Conservation (phyloP, 23 tunicate genomes). For the Trididemnum miniatum region DNA sequence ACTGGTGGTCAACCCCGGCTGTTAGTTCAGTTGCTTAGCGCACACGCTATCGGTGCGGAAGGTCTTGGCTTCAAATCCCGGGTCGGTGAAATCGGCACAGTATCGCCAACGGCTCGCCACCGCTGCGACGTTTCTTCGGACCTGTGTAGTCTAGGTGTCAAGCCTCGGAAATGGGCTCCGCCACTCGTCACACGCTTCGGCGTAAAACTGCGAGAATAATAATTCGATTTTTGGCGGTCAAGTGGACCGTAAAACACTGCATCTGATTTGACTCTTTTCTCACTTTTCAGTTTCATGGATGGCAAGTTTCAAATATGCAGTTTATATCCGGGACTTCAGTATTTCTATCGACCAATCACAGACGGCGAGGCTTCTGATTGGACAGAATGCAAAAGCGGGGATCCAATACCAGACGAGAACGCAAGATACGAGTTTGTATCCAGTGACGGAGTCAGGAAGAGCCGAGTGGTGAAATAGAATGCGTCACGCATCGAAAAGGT, state of each 20-base stretch:
- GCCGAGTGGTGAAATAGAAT: slow-evolving; percentile 23
- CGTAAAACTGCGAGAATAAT: neutral
- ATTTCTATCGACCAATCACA: slow-evolving; percentile 21
- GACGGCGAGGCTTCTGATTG: slow-evolving; percentile 26
- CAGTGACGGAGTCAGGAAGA: slow-evolving; percentile 25
- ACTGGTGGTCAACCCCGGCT: too few species aligned
- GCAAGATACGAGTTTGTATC: slow-evolving; percentile 34
- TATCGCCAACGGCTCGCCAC: slow-evolving; percentile 28
- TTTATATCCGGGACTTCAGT: slow-evolving; percentile 38
- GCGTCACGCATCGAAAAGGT: neutral
- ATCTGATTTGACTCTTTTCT: neutral
- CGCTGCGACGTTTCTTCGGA: neutral
- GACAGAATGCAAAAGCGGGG: slow-evolving; percentile 34
- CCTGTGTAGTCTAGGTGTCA: too few species aligned
- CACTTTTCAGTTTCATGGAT: neutral
- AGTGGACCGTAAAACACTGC: slow-evolving; percentile 19
- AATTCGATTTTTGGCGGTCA: too few species aligned
- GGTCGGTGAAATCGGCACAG: neutral
- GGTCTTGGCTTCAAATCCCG: neutral
- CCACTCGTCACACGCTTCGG: neutral
- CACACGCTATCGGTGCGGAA: neutral
- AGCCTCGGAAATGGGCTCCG: slow-evolving; percentile 2
- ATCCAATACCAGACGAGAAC: slow-evolving; percentile 34
- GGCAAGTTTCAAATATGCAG: slow-evolving; percentile 21
- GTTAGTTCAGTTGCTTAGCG: too few species aligned